Base-by-base conservation (phyloP, 2,113 vertebrate species). In the Cebidichthys violaceus region DNA sequence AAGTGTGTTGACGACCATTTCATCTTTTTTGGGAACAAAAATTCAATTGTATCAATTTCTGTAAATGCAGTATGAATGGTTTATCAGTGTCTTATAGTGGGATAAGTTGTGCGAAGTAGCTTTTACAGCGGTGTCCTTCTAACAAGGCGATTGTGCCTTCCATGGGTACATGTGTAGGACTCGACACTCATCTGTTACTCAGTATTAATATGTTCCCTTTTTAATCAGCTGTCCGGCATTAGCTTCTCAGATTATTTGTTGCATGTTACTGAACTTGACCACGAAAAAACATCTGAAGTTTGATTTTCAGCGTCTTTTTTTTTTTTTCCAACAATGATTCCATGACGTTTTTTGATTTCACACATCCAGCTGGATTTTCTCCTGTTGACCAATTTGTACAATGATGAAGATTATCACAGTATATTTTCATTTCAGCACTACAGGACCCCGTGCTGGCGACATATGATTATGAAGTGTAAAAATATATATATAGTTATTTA, bases 91-190 rank as follows among this genome's bases (percentile, higher is more conserved):
- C 0, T 9, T 31, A 39, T 27, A 24, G 66, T 54, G 43, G 60
- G 45, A 33, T 17, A 50, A 15, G 70, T 45, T 70, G 50, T 62
- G 52, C 71, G 41, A 50, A 85, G 66, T 70, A 70, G 60, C 43
- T 70, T 13, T 39, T 39, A 76, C 64, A 75, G 59, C 64, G 35
- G 70, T 61, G 41, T 33, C 37, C 39, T 69, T 66, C 33, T 31
- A 33, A 60, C 14, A 86, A 75, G 59, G 66, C n/a, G 45, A 47
- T 24, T 60, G 90, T 92, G 90, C 91, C 88, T 93, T 91, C 88
- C 14, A 35, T 54, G 64, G 86, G 79, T 78, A 80, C 83, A 75
- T 37, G 59, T 74, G 52, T 66, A 81, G 73, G 70, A 43, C 61
- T 9, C 64, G 70, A 62, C 73, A 0, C 68, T 72, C 41, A 79